A percentile compares a stretch with the other conserved stretches of the same genome.
Evolutionary conservation across 2,797 vertebrate species (phyloP).

Genomic region (Leptodactylus fallax): DNA sequence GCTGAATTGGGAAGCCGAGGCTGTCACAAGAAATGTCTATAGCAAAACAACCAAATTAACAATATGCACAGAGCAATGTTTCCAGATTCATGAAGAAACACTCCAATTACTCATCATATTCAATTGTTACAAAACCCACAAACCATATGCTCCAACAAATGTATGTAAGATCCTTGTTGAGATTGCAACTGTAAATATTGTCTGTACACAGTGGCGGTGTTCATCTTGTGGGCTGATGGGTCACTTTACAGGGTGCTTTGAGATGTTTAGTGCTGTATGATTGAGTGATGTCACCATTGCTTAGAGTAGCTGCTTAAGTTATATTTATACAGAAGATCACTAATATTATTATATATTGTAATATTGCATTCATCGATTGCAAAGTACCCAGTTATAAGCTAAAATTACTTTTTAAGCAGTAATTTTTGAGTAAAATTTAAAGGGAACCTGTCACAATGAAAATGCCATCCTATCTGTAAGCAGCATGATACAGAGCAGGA

Average conservation of each 20-base stretch:
- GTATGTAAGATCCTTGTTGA: slow-evolving; percentile 3
- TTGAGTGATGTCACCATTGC: neutral
- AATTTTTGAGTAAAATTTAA: too few species aligned
- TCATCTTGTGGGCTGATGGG: neutral
- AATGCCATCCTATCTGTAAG: too few species aligned
- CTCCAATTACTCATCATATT: slow-evolving; percentile 36
- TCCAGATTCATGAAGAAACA: slow-evolving; percentile 1
- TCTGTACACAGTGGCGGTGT: neutral
- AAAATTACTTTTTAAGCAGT: too few species aligned
- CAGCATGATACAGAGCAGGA: too few species aligned
- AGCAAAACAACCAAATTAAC: slow-evolving; percentile 58
- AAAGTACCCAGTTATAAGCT: too few species aligned
- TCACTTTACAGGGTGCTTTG: neutral
- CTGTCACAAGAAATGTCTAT: slow-evolving; percentile 72
- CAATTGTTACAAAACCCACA: slow-evolving; percentile 6
- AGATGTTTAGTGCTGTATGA: neutral
- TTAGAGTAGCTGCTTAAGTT: neutral
- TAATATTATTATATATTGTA: too few species aligned
- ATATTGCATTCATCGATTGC: too few species aligned
- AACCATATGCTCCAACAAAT: slow-evolving; percentile 29
- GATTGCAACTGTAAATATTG: neutral
- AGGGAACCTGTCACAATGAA: too few species aligned
- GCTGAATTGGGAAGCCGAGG: slow-evolving; percentile 73
- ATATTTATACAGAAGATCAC: too few species aligned
- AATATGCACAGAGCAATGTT: slow-evolving; percentile 43